phyloP scores from a whole-genome alignment of 2,113 vertebrate species.

The Xyliphius kryptos region DNA sequence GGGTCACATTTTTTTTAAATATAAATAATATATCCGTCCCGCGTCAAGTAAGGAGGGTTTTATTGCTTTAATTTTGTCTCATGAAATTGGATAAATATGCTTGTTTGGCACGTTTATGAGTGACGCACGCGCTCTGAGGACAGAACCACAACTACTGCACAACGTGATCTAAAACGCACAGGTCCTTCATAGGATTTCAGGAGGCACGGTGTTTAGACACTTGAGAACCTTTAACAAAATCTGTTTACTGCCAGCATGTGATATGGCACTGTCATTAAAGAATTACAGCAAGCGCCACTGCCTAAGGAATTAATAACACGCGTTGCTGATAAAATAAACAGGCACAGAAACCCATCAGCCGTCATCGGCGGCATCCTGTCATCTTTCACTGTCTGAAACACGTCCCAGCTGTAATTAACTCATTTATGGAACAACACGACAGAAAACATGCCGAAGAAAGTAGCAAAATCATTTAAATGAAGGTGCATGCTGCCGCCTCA shows the following conservation, averaged over 20 bases:
- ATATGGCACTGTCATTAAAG: constrained; percentile 45
- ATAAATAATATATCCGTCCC: no score
- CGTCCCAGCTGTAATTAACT: constrained; percentile 60
- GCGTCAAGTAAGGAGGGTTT: no score
- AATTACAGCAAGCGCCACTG: constrained; percentile 41
- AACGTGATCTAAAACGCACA: not conserved
- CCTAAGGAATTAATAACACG: constrained; percentile 56
- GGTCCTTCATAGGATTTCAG: constrained; percentile 27
- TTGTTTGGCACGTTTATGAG: constrained; percentile 20
- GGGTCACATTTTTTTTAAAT: no score
- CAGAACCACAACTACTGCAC: constrained; percentile 17
- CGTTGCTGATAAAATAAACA: constrained; percentile 57
- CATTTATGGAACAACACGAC: constrained; percentile 55
- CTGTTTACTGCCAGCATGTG: constrained; percentile 41
- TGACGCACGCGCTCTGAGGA: constrained; percentile 7
- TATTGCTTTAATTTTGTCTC: constrained; percentile 17
- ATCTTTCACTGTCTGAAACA: constrained; percentile 44
- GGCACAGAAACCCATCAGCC: constrained; percentile 56
- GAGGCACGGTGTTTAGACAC: constrained; percentile 37
- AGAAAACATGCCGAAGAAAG: no score
- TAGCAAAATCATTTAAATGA: no score
- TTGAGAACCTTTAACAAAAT: constrained; percentile 35
- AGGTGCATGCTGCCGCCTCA: no score
- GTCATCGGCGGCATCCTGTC: constrained; percentile 54
- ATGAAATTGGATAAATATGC: constrained; percentile 18